A percentile compares a stretch with the other conserved stretches of the same genome.
These are phyloP conservation scores for Meloidogyne exigua DNA, from an alignment of 1,140 invertebrate species.

Conservation along the genomic window DNA sequence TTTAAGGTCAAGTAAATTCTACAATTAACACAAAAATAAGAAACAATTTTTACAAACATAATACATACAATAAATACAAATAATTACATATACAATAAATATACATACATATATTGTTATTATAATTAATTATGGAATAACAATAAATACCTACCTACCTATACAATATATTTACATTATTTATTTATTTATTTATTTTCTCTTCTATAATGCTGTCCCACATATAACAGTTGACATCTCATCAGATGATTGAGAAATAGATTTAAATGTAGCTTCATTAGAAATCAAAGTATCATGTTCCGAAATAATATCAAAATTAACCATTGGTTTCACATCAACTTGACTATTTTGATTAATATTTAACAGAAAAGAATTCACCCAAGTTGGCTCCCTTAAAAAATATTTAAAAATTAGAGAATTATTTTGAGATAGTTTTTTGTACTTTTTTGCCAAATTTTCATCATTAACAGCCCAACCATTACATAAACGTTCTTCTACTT, in stretches of 20 bases:
- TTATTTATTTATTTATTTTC: background rate
- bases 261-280: background rate
- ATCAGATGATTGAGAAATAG: conserved; percentile 1
- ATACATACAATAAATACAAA: no score
- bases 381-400: background rate
- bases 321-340: background rate
- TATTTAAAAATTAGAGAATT: background rate
- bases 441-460: background rate
- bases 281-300: background rate
- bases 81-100: no score
- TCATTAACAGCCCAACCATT: background rate
- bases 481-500: background rate
- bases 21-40: no score
- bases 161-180: no score
- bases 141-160: no score
- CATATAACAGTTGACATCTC: background rate
- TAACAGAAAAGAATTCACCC: background rate
- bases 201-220: background rate
- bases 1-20: no score
- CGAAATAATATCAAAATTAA: conserved; percentile 4
- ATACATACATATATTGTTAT: no score
- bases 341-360: background rate
- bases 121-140: no score
- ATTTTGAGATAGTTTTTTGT: background rate
- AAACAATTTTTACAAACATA: no score